Evolutionary conservation across 1,140 invertebrate species (phyloP), one percentile per base, ranked within the genome.

Genomic region (Drosophila nannoptera): DNA sequence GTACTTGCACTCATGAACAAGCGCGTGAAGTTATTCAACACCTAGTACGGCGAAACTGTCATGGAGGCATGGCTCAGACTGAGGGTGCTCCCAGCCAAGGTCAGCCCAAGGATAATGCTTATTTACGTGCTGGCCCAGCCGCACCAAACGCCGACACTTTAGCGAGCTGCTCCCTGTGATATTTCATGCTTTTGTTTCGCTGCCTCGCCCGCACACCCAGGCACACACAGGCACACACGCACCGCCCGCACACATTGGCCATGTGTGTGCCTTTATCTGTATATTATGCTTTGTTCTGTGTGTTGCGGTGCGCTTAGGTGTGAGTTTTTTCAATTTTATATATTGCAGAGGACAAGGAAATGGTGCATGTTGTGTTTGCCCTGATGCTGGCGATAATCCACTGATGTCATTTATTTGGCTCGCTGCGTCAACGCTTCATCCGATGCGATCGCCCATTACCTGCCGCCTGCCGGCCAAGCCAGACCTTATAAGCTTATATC

Each of bases 21-120:
- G 56, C 86, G 80, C 75, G 71, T 86, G 82, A 86, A 86, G 81
- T 86, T 86, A 86, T 86, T 86, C 76, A 77, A 76, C 72, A 73
- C 71, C 75, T 73, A 73, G 50, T 43, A 46, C 22, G 59, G 54
- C 74, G 54, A 77, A 80, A 77, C 75, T 83, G 75, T 46, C 45
- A 65, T 62, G 62, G 65, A 65, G 64, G 67, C 35, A 11, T 6
- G 9, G 32, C 35, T 16, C 12, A 16, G 43, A 46, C 14, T 59
- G 31, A 43, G 56, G 5, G 4, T 14, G 36, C 68, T 73, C 77
- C 54, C 53, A 40, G 50, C 58, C 81, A 86, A 86, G 81, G 81
- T 86, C 81, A 86, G 61, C 58, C 48, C 81, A 86, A 86, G 81
- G 81, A 86, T 86, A 86, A 77, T 67, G 74, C 74, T 75, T 74